Evolutionary conservation across 2,797 vertebrate genomes (phyloP).

Genomic region (Aeoliscus strigatus): DNA sequence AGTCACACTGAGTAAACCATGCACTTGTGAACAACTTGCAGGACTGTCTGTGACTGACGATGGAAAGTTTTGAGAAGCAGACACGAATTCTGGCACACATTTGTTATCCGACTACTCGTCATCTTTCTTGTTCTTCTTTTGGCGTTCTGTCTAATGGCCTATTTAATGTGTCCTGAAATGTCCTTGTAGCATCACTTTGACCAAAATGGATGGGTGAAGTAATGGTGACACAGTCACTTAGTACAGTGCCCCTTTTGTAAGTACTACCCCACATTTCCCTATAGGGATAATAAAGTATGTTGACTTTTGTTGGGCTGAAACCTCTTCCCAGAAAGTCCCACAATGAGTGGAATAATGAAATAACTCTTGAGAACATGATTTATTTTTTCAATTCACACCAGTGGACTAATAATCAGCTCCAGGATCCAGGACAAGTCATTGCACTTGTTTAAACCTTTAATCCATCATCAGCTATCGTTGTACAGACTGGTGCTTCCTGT

Average conservation of each 20-base stretch:
- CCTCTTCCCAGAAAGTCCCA: constrained; percentile 20
- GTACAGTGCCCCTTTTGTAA: constrained; percentile 32
- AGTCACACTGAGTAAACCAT: no score
- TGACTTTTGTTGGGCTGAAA: constrained; percentile 5
- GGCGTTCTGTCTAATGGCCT: constrained; percentile 9
- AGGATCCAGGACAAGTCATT: no score
- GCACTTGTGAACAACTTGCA: no score
- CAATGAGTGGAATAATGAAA: constrained; percentile 15
- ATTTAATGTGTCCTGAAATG: constrained; percentile 16
- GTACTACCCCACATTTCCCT: constrained; percentile 20
- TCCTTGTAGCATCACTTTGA: constrained; percentile 23
- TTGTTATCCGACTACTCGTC: constrained; percentile 4
- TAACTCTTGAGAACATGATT: neutral
- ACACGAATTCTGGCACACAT: constrained; percentile 1
- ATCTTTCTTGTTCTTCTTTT: constrained; percentile 9
- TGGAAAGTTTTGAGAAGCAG: constrained; percentile 19
- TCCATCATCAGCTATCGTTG: no score
- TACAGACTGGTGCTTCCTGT: no score
- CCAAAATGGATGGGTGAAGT: constrained; percentile 24
- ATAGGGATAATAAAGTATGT: constrained; percentile 21
- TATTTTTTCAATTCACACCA: constrained; percentile 1
- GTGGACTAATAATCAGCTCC: neutral
- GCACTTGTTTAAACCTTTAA: no score
- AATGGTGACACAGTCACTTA: constrained; percentile 23
- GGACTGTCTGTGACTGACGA: neutral